Evolutionary conservation across 2,888 invertebrate genomes (phyloP), one percentile per base, ranked within the genome.

Genomic region (Heliconius ethilla): DNA sequence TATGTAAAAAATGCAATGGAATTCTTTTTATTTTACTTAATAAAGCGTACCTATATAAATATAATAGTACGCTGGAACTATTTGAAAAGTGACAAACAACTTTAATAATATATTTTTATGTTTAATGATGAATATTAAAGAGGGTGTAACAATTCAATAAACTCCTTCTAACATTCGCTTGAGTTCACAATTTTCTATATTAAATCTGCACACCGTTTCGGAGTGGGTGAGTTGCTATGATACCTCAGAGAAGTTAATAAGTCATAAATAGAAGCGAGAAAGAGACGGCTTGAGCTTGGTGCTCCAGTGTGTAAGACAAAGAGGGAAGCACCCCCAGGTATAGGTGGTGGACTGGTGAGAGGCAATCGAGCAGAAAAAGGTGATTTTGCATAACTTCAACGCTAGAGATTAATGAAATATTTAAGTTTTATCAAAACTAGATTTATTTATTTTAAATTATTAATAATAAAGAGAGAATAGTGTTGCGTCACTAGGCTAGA

Each of bases 211-310:
- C 85, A 88, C 86, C 88, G 85, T 79, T 80, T 78, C 79, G 74
- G 83, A 86, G 85, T 85, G 88, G 89, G 90, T 88, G 89, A 89
- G 94, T 94, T 94, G 94, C 94, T 88, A 93, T 92, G 94, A 93
- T 94, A 94, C 94, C 93, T 92, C 85, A 89, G 90, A 93, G 92
- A 88, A 93, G 93, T 92, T 94, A 94, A 94, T 94, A 94, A 94
- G 94, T 94, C 94, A 94, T 93, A 93, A 94, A 93, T 91, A 91
- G 91, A 85, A 84, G 84, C 89, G 84, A 80, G 85, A 93, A 82
- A 82, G 91, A 84, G 90, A 91, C 75, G 83, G 86, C 80, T 83
- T 76, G 82, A 88, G n/a, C n/a, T 83, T 81, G 76, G 82, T 69
- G 78, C 78, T 55, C 33, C 11, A 7, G 13, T 59, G n/a, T 29